Base-by-base conservation (phyloP, 2,888 invertebrate species). In the Bombylius major region DNA sequence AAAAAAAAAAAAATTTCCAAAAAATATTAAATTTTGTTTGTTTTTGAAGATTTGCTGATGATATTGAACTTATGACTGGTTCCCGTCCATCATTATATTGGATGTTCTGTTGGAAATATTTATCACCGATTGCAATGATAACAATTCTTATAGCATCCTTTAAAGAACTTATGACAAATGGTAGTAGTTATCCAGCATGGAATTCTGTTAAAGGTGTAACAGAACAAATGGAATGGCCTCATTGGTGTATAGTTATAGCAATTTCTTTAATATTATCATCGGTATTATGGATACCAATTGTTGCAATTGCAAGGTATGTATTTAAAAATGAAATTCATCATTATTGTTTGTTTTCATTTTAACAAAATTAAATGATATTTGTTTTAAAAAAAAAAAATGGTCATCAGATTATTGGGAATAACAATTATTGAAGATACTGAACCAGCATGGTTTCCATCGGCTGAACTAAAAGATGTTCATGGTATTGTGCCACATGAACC, bases 61-160 rank as follows among this genome's bases (percentile, higher is more conserved):
- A 95, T 71, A 92, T 95, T 60, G 91, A 95, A 73, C 79, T 91
- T 73, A 96, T 96, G 95, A 94, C 93, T 1, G 94, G 95, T 4
- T 83, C 82, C 50, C 80, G 91, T 33, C 93, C 94, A 0, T 87
- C 87, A 1, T 77, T 89, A 42, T 96, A 93, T 72, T 95, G 94
- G 94, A 77, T 91, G 68, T 82, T 93, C 63, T 95, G 93, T 73
- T 96, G 95, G 95, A 91, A 94, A 71, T 95, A 93, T 69, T 76
- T 95, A 12, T 91, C 93, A 4, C 95, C 95, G 0, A 68, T 86
- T 57, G 91, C 92, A 0, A 93, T 94, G 93, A 72, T 91, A 44
- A 83, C 86, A 50, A 93, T 94, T 66, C 75, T 94, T 36, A 75
- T 86, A 36, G 89, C 93, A 0, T 92, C 91, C 47, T 84, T 92